phyloP scores from a whole-genome alignment of 1,140 invertebrate genomes.

The Bombus breviceps region DNA sequence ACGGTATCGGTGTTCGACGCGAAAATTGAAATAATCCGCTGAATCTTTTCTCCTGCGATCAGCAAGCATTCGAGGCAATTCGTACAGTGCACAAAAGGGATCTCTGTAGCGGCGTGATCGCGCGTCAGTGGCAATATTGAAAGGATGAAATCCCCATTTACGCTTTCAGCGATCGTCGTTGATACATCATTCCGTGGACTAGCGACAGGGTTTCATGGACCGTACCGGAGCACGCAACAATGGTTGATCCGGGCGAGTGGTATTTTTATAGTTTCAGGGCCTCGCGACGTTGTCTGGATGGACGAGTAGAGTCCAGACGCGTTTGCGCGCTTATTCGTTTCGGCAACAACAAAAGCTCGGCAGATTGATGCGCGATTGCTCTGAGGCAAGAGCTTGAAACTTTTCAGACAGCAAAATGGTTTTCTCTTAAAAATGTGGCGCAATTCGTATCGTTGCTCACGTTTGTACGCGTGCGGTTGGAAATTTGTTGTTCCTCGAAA shows the following conservation, averaged over 20 bases:
- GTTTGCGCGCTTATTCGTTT: slow-evolving; percentile 38
- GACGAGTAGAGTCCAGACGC: slow-evolving; percentile 22
- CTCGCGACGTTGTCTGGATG: background rate
- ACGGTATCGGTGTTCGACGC: background rate
- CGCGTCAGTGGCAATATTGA: slow-evolving; percentile 9
- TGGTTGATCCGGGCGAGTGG: slow-evolving; percentile 61
- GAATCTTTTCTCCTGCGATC: background rate
- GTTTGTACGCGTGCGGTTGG: background rate
- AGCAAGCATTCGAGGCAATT: background rate
- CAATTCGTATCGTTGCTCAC: background rate
- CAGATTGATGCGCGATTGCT: slow-evolving; percentile 64
- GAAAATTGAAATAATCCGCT: background rate
- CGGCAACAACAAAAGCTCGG: slow-evolving; percentile 57
- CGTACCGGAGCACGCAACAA: slow-evolving; percentile 44
- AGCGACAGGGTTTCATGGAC: slow-evolving; percentile 42
- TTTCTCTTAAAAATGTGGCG: slow-evolving; percentile 53
- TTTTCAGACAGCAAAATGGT: slow-evolving; percentile 62
- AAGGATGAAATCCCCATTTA: slow-evolving; percentile 27
- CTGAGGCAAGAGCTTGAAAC: slow-evolving; percentile 50
- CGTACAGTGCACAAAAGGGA: background rate
- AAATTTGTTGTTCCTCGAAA: slow-evolving; percentile 12
- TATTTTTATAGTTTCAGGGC: slow-evolving; percentile 66
- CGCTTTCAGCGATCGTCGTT: slow-evolving; percentile 38
- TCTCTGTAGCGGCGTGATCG: background rate
- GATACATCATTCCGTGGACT: slow-evolving; percentile 51